Conservation (phyloP, 2,113 vertebrate species). For the Benthochromis sp. region DNA sequence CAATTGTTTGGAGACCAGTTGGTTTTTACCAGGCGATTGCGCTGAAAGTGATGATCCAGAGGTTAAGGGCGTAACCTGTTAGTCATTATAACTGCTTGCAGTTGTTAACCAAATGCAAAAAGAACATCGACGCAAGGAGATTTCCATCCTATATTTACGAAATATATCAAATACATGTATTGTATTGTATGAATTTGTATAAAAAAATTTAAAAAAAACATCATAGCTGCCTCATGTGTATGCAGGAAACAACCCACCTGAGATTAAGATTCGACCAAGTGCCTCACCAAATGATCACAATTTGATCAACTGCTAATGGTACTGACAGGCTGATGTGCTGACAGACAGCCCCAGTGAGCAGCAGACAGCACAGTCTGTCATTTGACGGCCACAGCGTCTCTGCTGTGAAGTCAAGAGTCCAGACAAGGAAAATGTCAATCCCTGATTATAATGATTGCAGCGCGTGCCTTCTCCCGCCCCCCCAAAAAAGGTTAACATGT, state of each 20-base stretch:
- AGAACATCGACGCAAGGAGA: neutral
- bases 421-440: neutral
- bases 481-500: neutral
- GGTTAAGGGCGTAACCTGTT: neutral
- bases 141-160: fast-evolving
- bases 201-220: fast-evolving
- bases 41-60: neutral
- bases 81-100: neutral
- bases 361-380: neutral
- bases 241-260: neutral
- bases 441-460: neutral
- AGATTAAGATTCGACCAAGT: neutral
- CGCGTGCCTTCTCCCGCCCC: slow-evolving; percentile 15
- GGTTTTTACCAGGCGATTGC: neutral
- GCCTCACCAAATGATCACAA: neutral
- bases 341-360: neutral
- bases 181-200: neutral
- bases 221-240: neutral
- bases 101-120: neutral
- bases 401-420: neutral
- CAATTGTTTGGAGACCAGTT: neutral
- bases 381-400: neutral
- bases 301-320: neutral
- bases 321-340: neutral
- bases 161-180: neutral